phyloP scores from a whole-genome alignment of 1,140 invertebrate species.

The Zaprionus kolodkinae region DNA sequence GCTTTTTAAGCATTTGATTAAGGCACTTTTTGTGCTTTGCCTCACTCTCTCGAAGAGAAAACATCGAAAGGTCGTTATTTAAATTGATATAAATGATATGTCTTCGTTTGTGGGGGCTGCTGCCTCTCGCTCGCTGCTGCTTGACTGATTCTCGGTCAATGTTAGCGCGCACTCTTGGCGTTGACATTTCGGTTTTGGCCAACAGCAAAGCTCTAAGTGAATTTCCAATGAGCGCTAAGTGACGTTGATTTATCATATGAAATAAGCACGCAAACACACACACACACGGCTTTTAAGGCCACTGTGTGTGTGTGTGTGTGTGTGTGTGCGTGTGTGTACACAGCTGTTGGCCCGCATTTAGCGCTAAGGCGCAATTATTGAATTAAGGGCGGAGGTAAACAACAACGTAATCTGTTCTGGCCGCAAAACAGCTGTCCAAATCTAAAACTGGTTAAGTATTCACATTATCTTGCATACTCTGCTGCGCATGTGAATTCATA shows the following conservation, averaged over 20 bases:
- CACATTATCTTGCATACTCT: not conserved
- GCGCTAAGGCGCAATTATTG: conserved; percentile 32
- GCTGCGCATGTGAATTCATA: not conserved
- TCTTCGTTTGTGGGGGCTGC: conserved; percentile 32
- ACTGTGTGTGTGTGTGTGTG: conserved; percentile 12
- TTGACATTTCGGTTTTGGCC: conserved; percentile 60
- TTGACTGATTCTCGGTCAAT: conserved; percentile 45
- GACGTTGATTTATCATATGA: conserved; percentile 76
- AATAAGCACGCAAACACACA: conserved; percentile 20
- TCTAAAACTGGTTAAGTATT: conserved; percentile 7
- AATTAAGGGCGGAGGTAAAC: conserved; percentile 8
- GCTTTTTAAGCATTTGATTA: conserved; percentile 70
- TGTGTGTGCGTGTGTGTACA: conserved; percentile 20
- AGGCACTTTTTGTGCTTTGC: conserved; percentile 51
- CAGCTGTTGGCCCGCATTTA: conserved; percentile 50
- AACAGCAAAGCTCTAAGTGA: conserved; percentile 56
- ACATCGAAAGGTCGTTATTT: conserved; percentile 80
- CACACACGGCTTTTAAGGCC: conserved; percentile 12
- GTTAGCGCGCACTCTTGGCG: conserved; percentile 35
- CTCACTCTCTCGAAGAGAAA: conserved; percentile 31
- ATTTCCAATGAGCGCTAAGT: conserved; percentile 73
- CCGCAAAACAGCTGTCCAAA: conserved; percentile 31
- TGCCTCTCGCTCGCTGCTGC: conserved; percentile 10
- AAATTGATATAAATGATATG: conserved; percentile 84
- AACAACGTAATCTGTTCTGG: conserved; percentile 29